phyloP scores from a whole-genome alignment of 2,888 invertebrate species.

The Campoplex nolae region DNA sequence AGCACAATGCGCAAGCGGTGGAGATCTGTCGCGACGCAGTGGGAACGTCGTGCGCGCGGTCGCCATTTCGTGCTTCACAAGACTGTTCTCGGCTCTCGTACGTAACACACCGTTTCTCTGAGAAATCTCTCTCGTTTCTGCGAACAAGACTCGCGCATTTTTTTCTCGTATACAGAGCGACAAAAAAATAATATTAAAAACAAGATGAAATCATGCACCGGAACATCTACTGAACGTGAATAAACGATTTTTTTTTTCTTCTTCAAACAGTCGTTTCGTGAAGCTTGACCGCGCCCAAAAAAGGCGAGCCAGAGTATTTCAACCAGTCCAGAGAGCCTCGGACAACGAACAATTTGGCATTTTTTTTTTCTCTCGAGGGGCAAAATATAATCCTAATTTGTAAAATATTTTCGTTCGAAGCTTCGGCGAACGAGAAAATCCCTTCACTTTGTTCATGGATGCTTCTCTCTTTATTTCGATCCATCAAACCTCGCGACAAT shows the following conservation, averaged over 20 bases:
- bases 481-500: not conserved
- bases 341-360: not conserved
- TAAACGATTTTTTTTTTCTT: not conserved
- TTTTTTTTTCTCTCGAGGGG: not conserved
- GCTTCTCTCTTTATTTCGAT: not conserved
- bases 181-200: not conserved
- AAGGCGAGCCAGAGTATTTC: slow-evolving; percentile 3
- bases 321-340: not conserved
- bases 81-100: not conserved
- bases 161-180: not conserved
- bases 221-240: not conserved
- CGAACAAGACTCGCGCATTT: not conserved
- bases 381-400: not conserved
- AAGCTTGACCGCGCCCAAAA: slow-evolving; percentile 4
- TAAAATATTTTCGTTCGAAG: not conserved
- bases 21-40: slow-evolving; percentile 19
- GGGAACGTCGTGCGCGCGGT: slow-evolving; percentile 21
- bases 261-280: not conserved
- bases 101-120: slow-evolving; percentile 21
- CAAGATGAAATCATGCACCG: not conserved
- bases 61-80: slow-evolving; percentile 53
- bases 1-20: not conserved
- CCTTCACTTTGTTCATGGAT: slow-evolving; percentile 1
- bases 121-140: not conserved
- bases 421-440: not conserved